Base-by-base conservation (phyloP, 2,113 vertebrate genomes). In the Hemiprocne comata region DNA sequence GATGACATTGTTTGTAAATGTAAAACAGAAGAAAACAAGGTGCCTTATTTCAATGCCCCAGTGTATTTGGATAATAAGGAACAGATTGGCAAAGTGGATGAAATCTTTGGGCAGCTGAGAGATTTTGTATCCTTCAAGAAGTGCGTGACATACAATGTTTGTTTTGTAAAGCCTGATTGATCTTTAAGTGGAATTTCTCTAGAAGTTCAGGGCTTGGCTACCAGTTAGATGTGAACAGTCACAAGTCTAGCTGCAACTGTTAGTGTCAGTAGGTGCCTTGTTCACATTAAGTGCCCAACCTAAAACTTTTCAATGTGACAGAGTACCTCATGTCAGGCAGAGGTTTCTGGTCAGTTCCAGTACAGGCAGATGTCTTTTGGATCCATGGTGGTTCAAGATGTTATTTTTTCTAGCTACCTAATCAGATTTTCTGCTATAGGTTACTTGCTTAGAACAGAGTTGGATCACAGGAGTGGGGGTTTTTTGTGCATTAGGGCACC, bases 11-110 rank as follows among this genome's bases (percentile, higher is more conserved):
- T 99, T 82, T 99, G 99, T 78, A 99, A 98, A 92, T 99, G 99
- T 91, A 98, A 98, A 67, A 99, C 99, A 21, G 98, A 99, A 51
- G 99, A 99, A 91, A 99, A 98, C 96, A 99, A 99, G 90, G 99
- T 99, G 82, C 99, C 99, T 71, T 99, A 99, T 94, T 99, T 99
- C 97, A 99, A 99, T 3, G 99, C 99, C 26, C 99, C 99, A 0
- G 99, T 99, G 46, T 99, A 99, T 85, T 96, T 99, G 98, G 99
- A 99, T 94, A 99, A 99, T 97, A 99, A 99, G 95, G 99, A 99
- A 77, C 99, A 99, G 94, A 99, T 99, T 21, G 99, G 99, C 26
- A 99, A 99, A 96, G 99, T 99, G 93, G 99, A 99, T 87, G 99
- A 99, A 97, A 99, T 99, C 96, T 99, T 99, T 10, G 99, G 99